Base-by-base conservation (phyloP, 2,888 invertebrate genomes). In the Caprella mutica region DNA sequence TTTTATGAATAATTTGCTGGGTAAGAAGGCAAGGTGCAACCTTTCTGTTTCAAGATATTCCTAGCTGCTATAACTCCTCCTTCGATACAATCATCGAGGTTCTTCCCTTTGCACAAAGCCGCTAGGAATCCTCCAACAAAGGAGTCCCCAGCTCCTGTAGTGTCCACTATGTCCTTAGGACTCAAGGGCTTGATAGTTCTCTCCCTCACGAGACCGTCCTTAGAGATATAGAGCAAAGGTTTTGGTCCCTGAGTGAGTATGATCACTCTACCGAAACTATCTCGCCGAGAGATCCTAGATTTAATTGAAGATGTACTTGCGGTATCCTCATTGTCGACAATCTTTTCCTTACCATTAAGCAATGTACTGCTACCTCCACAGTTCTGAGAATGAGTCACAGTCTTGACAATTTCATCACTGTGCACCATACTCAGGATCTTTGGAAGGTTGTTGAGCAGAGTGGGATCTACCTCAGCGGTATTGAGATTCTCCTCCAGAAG, bases 201-300 rank as follows among this genome's bases (percentile, higher is more conserved):
- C 55, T 69, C 67, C 21, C 66, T 43, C 9, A 56, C 55, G 4
- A 69, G 52, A 17, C 65, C 62, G 33, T 65, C 58, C 9, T 67
- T 67, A 57, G 68, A 67, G 9, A 70, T 68, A 60, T 81, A 76
- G 44, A 77, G 69, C 1, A 81, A 77, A 23, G 77, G 75, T 17
- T 77, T 71, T 1, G 74, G 70, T 9, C 82, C 83, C 67, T 83
- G 78, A 5, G 84, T 85, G 56, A 84, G 75, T 2, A 83, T 73
- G 23, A 83, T 75, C 5, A 79, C 75, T 65, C 81, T 76, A 21
- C n/a, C n/a, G n/a, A n/a, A n/a, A n/a, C n/a, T n/a, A n/a, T n/a
- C n/a, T n/a, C n/a, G n/a, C n/a, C n/a, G n/a, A n/a, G n/a, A n/a
- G n/a, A n/a, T n/a, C n/a, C n/a, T n/a, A n/a, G n/a, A n/a, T n/a